phyloP scores from a whole-genome alignment of 2,113 vertebrate species.

The Bothrops jararaca region DNA sequence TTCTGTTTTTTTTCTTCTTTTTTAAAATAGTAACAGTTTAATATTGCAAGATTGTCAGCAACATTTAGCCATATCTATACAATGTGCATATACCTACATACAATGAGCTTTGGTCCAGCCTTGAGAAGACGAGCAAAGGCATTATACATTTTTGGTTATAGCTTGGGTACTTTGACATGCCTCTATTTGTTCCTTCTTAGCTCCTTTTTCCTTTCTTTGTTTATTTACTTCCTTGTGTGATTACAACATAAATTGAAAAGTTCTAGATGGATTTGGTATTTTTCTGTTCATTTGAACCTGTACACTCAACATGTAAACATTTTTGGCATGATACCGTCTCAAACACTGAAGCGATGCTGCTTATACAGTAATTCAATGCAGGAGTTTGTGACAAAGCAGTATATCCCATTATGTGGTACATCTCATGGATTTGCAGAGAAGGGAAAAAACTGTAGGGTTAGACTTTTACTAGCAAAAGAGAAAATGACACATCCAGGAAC shows the following conservation, averaged over 20 bases:
- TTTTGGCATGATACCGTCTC: not conserved
- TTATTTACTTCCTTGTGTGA: not conserved
- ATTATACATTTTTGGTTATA: slow-evolving; percentile 94
- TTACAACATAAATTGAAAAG: slow-evolving; percentile 57
- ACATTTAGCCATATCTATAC: slow-evolving; percentile 94
- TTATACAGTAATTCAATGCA: not conserved
- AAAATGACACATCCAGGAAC: slow-evolving; percentile 47
- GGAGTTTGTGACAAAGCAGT: not conserved
- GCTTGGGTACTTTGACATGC: slow-evolving; percentile 85
- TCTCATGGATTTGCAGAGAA: not conserved
- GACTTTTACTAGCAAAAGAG: slow-evolving; percentile 47
- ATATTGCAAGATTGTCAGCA: slow-evolving; percentile 98
- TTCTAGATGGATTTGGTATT: slow-evolving; percentile 60
- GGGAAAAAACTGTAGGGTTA: not conserved
- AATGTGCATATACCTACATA: slow-evolving; percentile 98
- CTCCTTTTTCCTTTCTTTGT: slow-evolving; percentile 72
- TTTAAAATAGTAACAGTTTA: slow-evolving; percentile 79
- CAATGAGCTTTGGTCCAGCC: slow-evolving; percentile 99
- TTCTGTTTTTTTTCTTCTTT: slow-evolving; percentile 71
- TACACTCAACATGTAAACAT: slow-evolving; percentile 13
- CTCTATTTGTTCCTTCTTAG: slow-evolving; percentile 78
- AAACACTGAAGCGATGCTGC: not conserved
- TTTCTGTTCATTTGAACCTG: slow-evolving; percentile 59
- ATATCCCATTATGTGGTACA: not conserved
- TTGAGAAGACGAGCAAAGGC: slow-evolving; percentile 91